These are phyloP conservation scores for Manduca sexta DNA, from an alignment of 1,140 invertebrate genomes.

Conservation along the genomic window DNA sequence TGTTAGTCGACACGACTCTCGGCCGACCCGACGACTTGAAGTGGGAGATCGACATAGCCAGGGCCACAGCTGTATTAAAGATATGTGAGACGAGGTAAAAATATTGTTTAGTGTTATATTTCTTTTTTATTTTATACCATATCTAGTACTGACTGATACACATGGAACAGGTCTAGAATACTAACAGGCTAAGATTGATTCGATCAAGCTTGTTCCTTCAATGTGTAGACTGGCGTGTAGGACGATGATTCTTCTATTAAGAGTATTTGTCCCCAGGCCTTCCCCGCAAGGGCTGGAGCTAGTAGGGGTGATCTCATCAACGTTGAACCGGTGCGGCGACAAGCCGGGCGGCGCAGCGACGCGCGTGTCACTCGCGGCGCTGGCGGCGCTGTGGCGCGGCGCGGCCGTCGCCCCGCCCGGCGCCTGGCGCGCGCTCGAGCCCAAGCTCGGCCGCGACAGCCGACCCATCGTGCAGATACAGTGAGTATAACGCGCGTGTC, in stretches of 20 bases:
- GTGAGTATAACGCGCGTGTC: too few species aligned
- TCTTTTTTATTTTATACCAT: too few species aligned
- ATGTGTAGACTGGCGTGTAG: too few species aligned
- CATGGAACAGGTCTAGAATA: too few species aligned
- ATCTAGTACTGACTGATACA: too few species aligned
- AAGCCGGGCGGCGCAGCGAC: slow-evolving; percentile 43
- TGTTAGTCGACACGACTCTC: slow-evolving; percentile 31
- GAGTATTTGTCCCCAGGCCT: slow-evolving; percentile 59
- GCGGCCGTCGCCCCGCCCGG: slow-evolving; percentile 74
- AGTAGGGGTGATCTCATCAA: slow-evolving; percentile 74
- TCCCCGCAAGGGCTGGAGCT: slow-evolving; percentile 76
- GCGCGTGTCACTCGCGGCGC: slow-evolving; percentile 70
- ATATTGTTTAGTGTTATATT: too few species aligned
- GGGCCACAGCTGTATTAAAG: slow-evolving; percentile 41
- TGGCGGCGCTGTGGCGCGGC: slow-evolving; percentile 73
- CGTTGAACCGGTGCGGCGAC: slow-evolving; percentile 74
- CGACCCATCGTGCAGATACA: slow-evolving; percentile 52
- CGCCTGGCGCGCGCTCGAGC: slow-evolving; percentile 74
- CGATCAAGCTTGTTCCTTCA: too few species aligned
- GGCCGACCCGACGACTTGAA: slow-evolving; percentile 39
- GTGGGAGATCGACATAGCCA: slow-evolving; percentile 53
- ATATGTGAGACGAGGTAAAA: slow-evolving; percentile 62
- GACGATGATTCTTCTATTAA: too few species aligned
- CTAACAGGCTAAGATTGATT: too few species aligned
- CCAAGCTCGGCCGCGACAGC: slow-evolving; percentile 62